A percentile compares a stretch with the other conserved stretches of the same genome.
Conservation (phyloP, 2,113 vertebrate genomes). For the Malurus melanocephalus region DNA sequence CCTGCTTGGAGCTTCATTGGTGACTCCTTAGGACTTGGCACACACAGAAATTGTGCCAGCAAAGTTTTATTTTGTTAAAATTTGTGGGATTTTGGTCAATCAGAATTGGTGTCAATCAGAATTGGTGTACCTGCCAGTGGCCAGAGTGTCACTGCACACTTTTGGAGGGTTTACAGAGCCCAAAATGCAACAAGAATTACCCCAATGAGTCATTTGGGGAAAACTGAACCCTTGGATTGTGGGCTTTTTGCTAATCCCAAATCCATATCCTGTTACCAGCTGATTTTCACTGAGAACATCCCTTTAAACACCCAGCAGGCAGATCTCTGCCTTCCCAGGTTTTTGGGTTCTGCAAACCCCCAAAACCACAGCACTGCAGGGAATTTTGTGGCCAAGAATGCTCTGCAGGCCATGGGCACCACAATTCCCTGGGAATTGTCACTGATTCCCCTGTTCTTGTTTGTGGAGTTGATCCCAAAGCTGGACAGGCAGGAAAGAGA, state of each 20-base stretch:
- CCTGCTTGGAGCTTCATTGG: not conserved
- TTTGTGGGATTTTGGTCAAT: not conserved
- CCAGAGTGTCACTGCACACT: fast-evolving
- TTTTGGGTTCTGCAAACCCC: not conserved
- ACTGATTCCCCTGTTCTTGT: not conserved
- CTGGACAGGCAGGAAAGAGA: not conserved
- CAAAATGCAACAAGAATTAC: not conserved
- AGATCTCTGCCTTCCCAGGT: not conserved
- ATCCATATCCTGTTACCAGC: not conserved
- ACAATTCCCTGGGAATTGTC: not conserved
- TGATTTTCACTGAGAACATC: not conserved
- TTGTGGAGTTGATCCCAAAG: not conserved
- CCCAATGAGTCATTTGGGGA: not conserved
- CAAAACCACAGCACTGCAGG: not conserved
- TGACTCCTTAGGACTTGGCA: not conserved
- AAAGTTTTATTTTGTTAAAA: not conserved
- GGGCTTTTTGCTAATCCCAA: not conserved
- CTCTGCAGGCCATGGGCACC: not conserved
- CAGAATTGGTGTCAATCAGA: fast-evolving
- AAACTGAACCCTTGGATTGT: not conserved
- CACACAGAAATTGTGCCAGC: fast-evolving
- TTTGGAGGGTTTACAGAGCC: not conserved
- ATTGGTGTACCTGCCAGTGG: not conserved
- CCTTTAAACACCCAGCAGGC: not conserved
- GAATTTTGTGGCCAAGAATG: not conserved